Base-by-base conservation (phyloP, 2,888 invertebrate genomes). In the Yponomeuta evonymella region DNA sequence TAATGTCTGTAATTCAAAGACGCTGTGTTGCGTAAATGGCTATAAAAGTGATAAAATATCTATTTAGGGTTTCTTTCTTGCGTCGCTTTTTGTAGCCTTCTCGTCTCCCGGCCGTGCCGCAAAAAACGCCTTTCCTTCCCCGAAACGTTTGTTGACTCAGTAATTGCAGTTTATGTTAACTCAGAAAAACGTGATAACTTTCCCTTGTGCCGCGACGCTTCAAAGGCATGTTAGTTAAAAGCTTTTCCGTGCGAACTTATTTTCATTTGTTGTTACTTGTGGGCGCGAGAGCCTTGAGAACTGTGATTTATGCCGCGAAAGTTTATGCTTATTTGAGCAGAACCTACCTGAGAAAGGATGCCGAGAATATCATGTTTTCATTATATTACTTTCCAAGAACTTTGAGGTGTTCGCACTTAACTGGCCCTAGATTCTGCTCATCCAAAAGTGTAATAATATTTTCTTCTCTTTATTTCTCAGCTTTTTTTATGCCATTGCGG, bases 31-130 rank as follows among this genome's bases (percentile, higher is more conserved):
- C 84, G 82, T 85, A 86, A 87, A 81, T 81, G 87, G 83, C 89
- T 78, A 89, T 90, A 89, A 90, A 90, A 88, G 88, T 88, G 89
- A 90, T 89, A 90, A 88, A 90, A 90, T 89, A 89, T 89, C 88
- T 89, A 88, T 89, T 90, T 88, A 88, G 86, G 85, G 68, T 85
- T 84, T 86, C 87, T 83, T 81, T 82, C 75, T 58, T 58, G 51
- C 51, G 51, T 15, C 51, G 15, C 51, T 58, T 58, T 58, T 79
- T 76, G 76, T 79, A 15, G 15, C 51, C 51, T 12, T 3, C 51
- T 58, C 51, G 51, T 79, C 76, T 77, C 43, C 8, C 79, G 78
- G 79, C 79, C 76, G 79, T 66, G 79, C 77, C 74, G 74, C 77
- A 76, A 80, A 79, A 83, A 80, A 79, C 83, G 84, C 81, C 80